Evolutionary conservation across 2,113 vertebrate genomes (phyloP), one percentile per base, ranked within the genome.

Genomic region (Ctenomys sociabilis): DNA sequence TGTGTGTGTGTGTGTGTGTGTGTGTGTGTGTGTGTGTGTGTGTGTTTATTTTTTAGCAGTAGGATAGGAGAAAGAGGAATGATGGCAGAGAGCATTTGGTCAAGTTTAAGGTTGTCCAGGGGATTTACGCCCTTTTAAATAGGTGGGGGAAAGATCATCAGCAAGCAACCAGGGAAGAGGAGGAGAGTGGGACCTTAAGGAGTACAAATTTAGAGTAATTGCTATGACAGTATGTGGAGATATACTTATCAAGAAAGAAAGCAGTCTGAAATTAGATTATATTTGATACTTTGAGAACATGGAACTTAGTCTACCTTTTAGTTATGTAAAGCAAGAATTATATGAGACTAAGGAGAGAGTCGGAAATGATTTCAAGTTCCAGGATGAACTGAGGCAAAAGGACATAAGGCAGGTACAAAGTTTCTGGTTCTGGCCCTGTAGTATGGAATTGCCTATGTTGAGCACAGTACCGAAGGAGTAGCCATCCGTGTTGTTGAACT

Each of bases 41-140:
- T 49, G 7, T 49, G 12, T 75, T 75, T 80, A 70, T 73, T 85
- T 80, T 80, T 88, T 52, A 94, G 32, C 80, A 84, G 26, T 70
- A 49, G 68, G 26, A 86, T 77, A 54, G 35, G 88, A 96, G 32
- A 94, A 66, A 26, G 45, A 9, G 78, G 73, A 94, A 54, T 91
- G 45, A 59, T 77, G n/a, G 14, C 63, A 73, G 57, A 85, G 16
- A 94, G 52, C 90, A 85, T 95, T 57, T 68, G 26, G 5, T 43
- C 40, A 8, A 70, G 81, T 59, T 88, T 92, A 90, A 85, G n/a
- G 32, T 75, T 45, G 57, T 63, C 63, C 32, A 45, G 17, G 16
- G 68, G 43, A 92, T 73, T 59, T 75, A 52, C 16, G 43, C 77
- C 64, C 61, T 19, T 80, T 80, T 37, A 77, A 90, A 32, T 28